Base-by-base conservation (phyloP, 2,113 vertebrate genomes). In the Burhinus oedicnemus region DNA sequence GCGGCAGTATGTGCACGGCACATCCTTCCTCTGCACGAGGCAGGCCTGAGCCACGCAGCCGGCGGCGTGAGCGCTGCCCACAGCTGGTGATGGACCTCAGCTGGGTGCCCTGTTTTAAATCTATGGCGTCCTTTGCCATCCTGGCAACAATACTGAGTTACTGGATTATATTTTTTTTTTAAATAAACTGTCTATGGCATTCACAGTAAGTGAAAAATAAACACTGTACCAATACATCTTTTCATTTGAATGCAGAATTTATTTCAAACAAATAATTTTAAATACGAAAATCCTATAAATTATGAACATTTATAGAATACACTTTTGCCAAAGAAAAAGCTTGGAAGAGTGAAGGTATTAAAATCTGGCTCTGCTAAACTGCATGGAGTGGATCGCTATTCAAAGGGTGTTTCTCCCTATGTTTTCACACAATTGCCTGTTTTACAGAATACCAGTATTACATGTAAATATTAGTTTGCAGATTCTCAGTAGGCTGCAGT, bases 221-320 rank as follows among this genome's bases (percentile, higher is more conserved):
- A 79, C 55, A 55, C 11, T 30, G 6, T 47, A 20, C 11, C 2
- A 29, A 60, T 25, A 47, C 0, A 3, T 32, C 69, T 44, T 87
- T 87, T 58, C 8, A 51, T 51, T 13, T 64, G 52, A 93, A 52
- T 68, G 30, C 60, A 86, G 34, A 68, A 66, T 95, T 90, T 96
- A 95, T 96, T 96, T 82, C 19, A 88, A 95, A 94, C 36, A 55
- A 81, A 27, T 78, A 10, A 25, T 77, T 93, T 89, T 32, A 87
- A 92, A 77, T 92, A 90, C 12, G 49, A 88, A 90, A 87, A 90
- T 55, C 40, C 76, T 95, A 78, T 77, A 93, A 90, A 79, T 89
- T 52, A 81, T 20, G n/a, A 69, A 18, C 44, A 76, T 85, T 85
- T 87, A 38, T 38, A 74, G 66, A 87, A 69, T 71, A 58, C 18